phyloP scores from a whole-genome alignment of 2,888 invertebrate species.

The Hipparchia semele region DNA sequence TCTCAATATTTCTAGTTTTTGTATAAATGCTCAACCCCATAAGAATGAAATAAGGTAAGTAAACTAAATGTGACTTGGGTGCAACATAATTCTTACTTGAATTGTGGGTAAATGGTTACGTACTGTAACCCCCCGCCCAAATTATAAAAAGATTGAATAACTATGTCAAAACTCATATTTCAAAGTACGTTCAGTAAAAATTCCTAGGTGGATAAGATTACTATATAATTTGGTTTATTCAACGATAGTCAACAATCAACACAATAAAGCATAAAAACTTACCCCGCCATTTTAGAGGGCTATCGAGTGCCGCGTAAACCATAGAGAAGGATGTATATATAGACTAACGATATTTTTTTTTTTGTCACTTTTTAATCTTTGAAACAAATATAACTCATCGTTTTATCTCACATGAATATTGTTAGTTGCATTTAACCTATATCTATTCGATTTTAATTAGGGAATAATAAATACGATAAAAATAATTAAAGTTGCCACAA shows the following conservation, averaged over 20 bases:
- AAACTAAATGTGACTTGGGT: no score
- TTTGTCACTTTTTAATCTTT: not conserved
- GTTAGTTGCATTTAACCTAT: not conserved
- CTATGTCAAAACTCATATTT: no score
- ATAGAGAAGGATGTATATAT: no score
- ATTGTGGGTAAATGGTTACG: no score
- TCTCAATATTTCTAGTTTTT: no score
- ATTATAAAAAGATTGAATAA: no score
- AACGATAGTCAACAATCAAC: not conserved
- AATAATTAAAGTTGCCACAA: not conserved
- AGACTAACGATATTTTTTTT: not conserved
- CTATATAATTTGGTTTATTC: not conserved
- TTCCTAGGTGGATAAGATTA: not conserved
- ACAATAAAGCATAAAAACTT: conserved; percentile 42
- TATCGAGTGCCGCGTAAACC: conserved; percentile 28
- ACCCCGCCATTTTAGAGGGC: conserved; percentile 64
- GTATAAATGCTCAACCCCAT: no score
- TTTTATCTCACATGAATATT: not conserved
- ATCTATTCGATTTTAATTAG: not conserved
- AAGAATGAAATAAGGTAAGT: no score
- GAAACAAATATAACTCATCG: not conserved
- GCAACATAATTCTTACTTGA: no score
- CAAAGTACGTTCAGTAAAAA: no score
- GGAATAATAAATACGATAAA: not conserved
- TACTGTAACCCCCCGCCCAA: no score